Evolutionary conservation across 1,140 invertebrate genomes (phyloP).

Genomic region (Calycopis cecrops): DNA sequence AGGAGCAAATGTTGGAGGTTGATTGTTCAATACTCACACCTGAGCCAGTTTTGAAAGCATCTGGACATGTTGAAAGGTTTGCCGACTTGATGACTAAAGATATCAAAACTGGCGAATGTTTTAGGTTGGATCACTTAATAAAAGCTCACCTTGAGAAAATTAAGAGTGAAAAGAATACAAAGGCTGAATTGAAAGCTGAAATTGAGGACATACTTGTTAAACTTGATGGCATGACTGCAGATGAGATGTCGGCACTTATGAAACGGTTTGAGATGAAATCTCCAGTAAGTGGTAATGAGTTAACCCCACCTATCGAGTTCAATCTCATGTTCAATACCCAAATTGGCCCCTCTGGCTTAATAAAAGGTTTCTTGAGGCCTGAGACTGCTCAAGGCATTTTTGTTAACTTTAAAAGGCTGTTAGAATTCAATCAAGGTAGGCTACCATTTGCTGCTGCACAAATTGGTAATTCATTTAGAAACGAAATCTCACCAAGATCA

Average conservation of each 20-base stretch:
- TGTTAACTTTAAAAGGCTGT: conserved; percentile 97
- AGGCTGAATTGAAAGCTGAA: conserved; percentile 82
- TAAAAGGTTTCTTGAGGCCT: conserved; percentile 96
- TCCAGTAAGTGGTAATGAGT: conserved; percentile 94
- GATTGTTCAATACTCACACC: conserved; percentile 98
- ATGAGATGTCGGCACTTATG: conserved; percentile 91
- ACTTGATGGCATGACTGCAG: conserved; percentile 80
- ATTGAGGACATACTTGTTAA: conserved; percentile 88
- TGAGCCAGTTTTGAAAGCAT: conserved; percentile 97
- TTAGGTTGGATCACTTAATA: conserved; percentile 98
- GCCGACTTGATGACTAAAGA: conserved; percentile 99
- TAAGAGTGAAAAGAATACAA: conserved; percentile 88
- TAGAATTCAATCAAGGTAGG: conserved; percentile 98
- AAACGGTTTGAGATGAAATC: conserved; percentile 95
- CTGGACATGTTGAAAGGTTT: conserved; percentile 99
- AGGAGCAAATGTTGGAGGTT: conserved; percentile 99
- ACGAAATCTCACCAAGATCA: conserved; percentile 99
- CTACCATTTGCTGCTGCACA: conserved; percentile 99
- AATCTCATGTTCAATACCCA: conserved; percentile 99
- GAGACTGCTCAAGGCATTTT: conserved; percentile 99
- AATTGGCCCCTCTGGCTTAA: conserved; percentile 95
- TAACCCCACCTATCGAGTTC: conserved; percentile 97
- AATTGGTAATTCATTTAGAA: conserved; percentile 98
- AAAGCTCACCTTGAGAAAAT: conserved; percentile 96
- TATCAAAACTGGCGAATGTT: conserved; percentile 95